Base-by-base conservation (phyloP, 2,797 vertebrate species). In the Anguilla pacifica region DNA sequence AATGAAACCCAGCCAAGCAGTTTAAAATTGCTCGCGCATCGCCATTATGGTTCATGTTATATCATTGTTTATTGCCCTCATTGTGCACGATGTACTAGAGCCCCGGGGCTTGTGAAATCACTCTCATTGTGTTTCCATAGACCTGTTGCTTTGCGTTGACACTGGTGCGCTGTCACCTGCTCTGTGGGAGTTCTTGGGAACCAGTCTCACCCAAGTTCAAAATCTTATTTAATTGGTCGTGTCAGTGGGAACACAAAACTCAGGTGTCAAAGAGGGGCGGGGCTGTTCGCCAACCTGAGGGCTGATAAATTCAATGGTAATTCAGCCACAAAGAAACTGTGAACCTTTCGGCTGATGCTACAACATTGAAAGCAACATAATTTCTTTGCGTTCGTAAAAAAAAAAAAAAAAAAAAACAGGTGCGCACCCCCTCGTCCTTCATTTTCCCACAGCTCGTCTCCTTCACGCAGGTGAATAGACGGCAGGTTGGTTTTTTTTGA, bases 171-270 rank as follows among this genome's bases (percentile, higher is more conserved):
- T 25, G 79, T 59, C 17, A 87, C n/a, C 43, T 2, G 6, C 19
- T n/a, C 46, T 15, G 9, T 83, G 35, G 35, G 67, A 28, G 59
- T 43, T 83, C 86, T 11, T 85, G 82, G 67, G 53, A 82, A 59
- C 39, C 43, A 31, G 53, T 59, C 59, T 51, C 79, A 64, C 10
- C 25, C 86, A 25, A 85, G 87, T 74, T 88, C 25, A 72, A 79
- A 84, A 88, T 87, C 88, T 2, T 0, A 57, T 89, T 84, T 10
- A 84, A 53, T 87, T 39, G 70, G 77, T 89, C 51, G 49, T 82
- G 51, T 51, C 79, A 82, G 46, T n/a, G 25, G 25, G 19, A 82
- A n/a, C 22, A 83, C 57, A 46, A 28, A 19, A 19, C 28, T 31
- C 51, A 85, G 84, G 77, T 64, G n/a, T 61, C 5, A 61, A 79